Evolutionary conservation across 2,113 vertebrate species (phyloP), one percentile per base, ranked within the genome.

Genomic region (Edolisoma coerulescens): DNA sequence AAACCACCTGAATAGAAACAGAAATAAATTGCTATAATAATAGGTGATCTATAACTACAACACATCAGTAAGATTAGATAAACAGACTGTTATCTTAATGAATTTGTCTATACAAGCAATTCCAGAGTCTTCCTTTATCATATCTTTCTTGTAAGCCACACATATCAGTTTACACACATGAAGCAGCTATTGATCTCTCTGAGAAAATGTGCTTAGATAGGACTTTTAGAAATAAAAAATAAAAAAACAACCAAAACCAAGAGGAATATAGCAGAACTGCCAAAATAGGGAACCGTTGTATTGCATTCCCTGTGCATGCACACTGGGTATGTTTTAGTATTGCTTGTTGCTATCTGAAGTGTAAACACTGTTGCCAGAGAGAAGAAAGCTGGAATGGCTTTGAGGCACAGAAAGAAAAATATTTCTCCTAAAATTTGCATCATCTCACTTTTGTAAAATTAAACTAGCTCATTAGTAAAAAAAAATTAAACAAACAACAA

Each of bases 181-280:
- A 93, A 90, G 70, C 47, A 77, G 37, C 61, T 95, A 95, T 90
- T 90, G 93, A 96, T 95, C 53, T 89, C 18, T 85, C 63, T 50
- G 6, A 15, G 42, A 90, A 95, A 87, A 95, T 70, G 37, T 42
- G 69, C 80, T 93, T 87, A 63, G 79, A 69, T 13, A 44, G 50
- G 20, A 60, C 20, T 80, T 93, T 57, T 5, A 60, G 27, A 54
- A 54, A 4, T 13, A 30, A 61, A 37, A 42, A 32, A 50, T 12
- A 5, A 9, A 30, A 59, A 35, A 23, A 60, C 8, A 50, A 65
- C 11, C 2, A 41, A 52, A 33, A 42, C 35, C 33, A 26, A 30
- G 1, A 42, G 6, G 11, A 85, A 64, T 39, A 77, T 7, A 93
- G 23, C 32, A 84, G n/a, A 75, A 39, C 56, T 71, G 44, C 35